Base-by-base conservation (phyloP, 2,797 vertebrate genomes). In the Poecilia gillii region DNA sequence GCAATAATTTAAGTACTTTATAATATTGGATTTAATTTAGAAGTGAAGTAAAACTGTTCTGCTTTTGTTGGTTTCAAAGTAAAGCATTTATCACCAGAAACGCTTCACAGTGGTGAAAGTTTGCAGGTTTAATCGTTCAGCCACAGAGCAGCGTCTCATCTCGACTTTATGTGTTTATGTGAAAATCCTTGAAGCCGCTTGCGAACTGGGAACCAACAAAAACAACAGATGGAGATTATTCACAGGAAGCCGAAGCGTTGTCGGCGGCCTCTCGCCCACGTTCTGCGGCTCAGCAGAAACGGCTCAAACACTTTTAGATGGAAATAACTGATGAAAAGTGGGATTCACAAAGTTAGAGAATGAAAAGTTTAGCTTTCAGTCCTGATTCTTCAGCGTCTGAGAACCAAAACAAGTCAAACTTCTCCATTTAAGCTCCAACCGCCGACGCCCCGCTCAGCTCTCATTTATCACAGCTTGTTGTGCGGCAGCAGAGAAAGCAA, bases 331-430 rank as follows among this genome's bases (percentile, higher is more conserved):
- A 25, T 66, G 20, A 36, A 68, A 68, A 68, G 20, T 39, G 36
- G 33, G 36, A 68, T 68, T 39, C 64, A 41, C 33, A 68, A 68
- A 43, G 66, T 68, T 13, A 2, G 66, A 25, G 23, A 43, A 41
- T 39, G 18, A 36, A 20, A 9, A 36, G 28, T 16, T 64, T 1
- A 13, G 16, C 0, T 43, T 43, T 74, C 36, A 31, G 36, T 6
- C 0, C 79, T 55, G 57, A 41, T 33, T 79, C 76, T 77, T 76
- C 8, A 59, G 45, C 45, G 20, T 43, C 1, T 9, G 43, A 25
- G 39, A 84, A 74, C n/a, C 46, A 13, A 78, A 84, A 74, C 46
- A 75, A 78, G 45, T 51, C 71, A 18, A 68, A 64, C 55, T 72
- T 72, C 72, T 51, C 75, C 71, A 77, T 66, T 82, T 72, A 20